Percentiles rank a stretch among this genome's conserved stretches.
phyloP scores from a whole-genome alignment of 2,797 vertebrate species.

The Propithecus perrieri region DNA sequence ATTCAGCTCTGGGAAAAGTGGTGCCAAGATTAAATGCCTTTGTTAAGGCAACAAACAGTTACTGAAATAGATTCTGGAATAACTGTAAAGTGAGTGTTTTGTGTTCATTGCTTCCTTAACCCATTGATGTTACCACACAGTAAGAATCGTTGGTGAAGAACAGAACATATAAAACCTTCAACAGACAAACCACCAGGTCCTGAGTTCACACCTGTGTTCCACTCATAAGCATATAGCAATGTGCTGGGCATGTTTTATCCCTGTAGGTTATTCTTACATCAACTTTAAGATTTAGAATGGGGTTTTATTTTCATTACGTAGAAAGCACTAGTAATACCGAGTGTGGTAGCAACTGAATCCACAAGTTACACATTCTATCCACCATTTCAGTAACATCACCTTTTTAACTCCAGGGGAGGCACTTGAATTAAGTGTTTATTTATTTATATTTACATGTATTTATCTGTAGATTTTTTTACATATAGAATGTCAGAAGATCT shows the following conservation, averaged over 20 bases:
- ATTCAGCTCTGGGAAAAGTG: not conserved
- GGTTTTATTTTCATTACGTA: not conserved
- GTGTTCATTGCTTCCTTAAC: not conserved
- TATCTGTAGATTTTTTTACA: not conserved
- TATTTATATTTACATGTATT: not conserved
- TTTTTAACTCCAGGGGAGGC: not conserved
- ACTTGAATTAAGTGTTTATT: not conserved
- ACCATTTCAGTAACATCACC: not conserved
- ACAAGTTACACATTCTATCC: not conserved
- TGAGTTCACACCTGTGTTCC: not conserved
- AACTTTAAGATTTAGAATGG: not conserved
- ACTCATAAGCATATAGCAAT: not conserved
- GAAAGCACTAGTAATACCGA: not conserved
- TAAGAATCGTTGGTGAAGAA: not conserved
- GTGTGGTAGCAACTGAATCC: not conserved
- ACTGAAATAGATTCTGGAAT: not conserved
- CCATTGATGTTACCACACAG: not conserved
- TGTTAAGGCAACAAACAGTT: not conserved
- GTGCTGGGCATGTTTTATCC: not conserved
- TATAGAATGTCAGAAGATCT: not conserved
- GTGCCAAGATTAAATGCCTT: not conserved
- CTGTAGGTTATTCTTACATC: not conserved
- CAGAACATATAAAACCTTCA: not conserved
- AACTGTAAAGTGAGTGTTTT: not conserved
- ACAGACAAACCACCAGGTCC: not conserved